A percentile compares a stretch with the other conserved stretches of the same genome.
These are phyloP conservation scores for Nasonia oneida DNA, from an alignment of 2,888 invertebrate species.

Conservation along the genomic window DNA sequence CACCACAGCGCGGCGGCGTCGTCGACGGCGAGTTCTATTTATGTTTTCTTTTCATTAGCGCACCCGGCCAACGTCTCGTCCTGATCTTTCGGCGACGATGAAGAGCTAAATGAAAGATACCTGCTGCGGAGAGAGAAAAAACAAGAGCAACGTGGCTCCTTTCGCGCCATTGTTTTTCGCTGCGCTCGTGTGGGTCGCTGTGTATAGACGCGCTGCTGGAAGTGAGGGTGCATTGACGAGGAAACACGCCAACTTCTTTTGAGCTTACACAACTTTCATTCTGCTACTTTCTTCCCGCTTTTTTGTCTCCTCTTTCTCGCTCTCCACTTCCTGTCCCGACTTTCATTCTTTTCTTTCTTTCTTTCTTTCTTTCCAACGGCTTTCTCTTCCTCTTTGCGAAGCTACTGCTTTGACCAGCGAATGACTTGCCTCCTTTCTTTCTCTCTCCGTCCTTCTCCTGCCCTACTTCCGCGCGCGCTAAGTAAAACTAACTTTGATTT, in stretches of 20 bases:
- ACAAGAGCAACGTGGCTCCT: constrained; percentile 1
- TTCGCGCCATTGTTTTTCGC: constrained; percentile 26
- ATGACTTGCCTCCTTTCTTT: constrained; percentile 12
- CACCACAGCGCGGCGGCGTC: constrained; percentile 36
- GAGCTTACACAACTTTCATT: constrained; percentile 53
- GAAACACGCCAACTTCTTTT: constrained; percentile 50
- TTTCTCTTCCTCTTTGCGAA: background rate
- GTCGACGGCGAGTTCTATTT: constrained; percentile 67
- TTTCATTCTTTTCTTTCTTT: constrained; percentile 42
- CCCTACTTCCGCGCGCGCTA: constrained; percentile 33
- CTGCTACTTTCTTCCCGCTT: constrained; percentile 18
- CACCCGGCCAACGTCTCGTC: constrained; percentile 57
- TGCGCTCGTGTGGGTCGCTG: background rate
- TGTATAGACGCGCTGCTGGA: background rate
- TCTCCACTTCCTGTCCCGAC: background rate
- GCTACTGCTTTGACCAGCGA: constrained; percentile 45
- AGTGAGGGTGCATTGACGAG: constrained; percentile 32
- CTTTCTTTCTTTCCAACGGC: constrained; percentile 20
- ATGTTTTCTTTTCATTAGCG: constrained; percentile 76
- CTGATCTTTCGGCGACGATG: constrained; percentile 24
- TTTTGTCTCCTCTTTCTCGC: no score
- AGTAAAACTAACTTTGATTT: constrained; percentile 40
- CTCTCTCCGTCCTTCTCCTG: background rate
- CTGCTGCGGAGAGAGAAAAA: constrained; percentile 17
- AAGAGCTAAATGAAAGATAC: constrained; percentile 46